Percentiles rank a stretch among this genome's conserved stretches.
Conservation (phyloP, 2,888 invertebrate genomes). For the Melieria crassipennis region DNA sequence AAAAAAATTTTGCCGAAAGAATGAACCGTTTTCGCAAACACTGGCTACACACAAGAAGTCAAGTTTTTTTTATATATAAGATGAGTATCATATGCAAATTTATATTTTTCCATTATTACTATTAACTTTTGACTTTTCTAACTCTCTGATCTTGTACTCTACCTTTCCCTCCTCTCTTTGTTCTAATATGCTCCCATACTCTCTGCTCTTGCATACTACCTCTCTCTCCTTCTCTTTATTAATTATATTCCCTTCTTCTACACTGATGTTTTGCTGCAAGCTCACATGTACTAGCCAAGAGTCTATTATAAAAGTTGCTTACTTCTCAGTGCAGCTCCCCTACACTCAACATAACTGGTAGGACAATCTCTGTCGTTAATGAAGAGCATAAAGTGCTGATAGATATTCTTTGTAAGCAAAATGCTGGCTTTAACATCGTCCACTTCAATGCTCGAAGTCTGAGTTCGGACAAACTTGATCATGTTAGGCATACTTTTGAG, state of each 20-base stretch:
- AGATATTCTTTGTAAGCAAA: conserved; percentile 21
- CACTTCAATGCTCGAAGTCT: conserved; percentile 26
- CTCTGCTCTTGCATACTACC: not conserved
- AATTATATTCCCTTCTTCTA: not conserved
- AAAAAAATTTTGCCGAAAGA: rapidly evolving
- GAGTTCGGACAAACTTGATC: conserved; percentile 13
- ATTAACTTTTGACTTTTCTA: too few relatives aligned
- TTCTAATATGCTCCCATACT: not conserved
- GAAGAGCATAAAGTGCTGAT: conserved; percentile 1
- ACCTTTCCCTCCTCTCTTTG: not conserved
- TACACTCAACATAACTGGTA: too few relatives aligned
- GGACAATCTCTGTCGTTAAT: conserved; percentile 7
- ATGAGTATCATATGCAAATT: too few relatives aligned
- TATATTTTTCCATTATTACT: too few relatives aligned
- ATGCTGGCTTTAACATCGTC: conserved; percentile 16
- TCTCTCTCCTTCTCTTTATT: not conserved
- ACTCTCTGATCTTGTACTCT: too few relatives aligned
- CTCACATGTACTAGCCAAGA: not conserved
- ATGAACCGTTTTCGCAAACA: too few relatives aligned
- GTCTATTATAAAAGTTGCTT: not conserved
- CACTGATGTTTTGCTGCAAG: not conserved
- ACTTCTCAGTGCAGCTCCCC: not conserved
- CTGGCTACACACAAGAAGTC: rapidly evolving
- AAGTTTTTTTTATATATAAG: too few relatives aligned
- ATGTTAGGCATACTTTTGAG: conserved; percentile 21